These are phyloP conservation scores for Steatornis caripensis DNA, from an alignment of 2,113 vertebrate genomes.

Conservation along the genomic window DNA sequence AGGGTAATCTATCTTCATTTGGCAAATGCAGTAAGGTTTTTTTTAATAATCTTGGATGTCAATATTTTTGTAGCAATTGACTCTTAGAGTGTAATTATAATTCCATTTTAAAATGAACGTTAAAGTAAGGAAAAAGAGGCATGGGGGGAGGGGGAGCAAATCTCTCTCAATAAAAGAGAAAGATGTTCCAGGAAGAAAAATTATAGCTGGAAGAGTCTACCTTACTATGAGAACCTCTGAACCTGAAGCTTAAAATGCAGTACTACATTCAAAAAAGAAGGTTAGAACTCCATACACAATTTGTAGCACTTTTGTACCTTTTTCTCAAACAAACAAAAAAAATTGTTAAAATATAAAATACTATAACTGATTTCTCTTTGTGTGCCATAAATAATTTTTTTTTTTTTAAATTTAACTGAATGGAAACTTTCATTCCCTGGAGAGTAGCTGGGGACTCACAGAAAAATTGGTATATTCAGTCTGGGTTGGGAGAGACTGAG, in stretches of 20 bases:
- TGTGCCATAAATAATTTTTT: neutral
- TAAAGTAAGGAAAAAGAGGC: neutral
- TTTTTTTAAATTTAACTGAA: neutral
- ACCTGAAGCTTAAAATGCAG: neutral
- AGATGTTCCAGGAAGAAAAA: neutral
- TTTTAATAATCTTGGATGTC: neutral
- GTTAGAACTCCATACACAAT: neutral
- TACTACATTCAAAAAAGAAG: neutral
- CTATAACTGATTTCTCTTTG: neutral
- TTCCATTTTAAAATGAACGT: neutral
- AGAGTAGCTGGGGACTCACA: neutral
- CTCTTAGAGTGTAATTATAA: neutral
- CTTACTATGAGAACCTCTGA: neutral
- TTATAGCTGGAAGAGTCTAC: neutral
- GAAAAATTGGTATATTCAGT: neutral
- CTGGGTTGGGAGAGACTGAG: neutral
- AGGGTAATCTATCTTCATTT: neutral
- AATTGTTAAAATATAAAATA: neutral
- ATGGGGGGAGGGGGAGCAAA: accelerated
- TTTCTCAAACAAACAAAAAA: neutral
- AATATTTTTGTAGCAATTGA: neutral
- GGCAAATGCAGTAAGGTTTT: neutral
- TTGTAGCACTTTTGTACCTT: neutral
- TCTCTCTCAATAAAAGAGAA: neutral
- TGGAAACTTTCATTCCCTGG: neutral